phyloP scores from a whole-genome alignment of 1,140 invertebrate genomes.

The Brachionus paranguensis region DNA sequence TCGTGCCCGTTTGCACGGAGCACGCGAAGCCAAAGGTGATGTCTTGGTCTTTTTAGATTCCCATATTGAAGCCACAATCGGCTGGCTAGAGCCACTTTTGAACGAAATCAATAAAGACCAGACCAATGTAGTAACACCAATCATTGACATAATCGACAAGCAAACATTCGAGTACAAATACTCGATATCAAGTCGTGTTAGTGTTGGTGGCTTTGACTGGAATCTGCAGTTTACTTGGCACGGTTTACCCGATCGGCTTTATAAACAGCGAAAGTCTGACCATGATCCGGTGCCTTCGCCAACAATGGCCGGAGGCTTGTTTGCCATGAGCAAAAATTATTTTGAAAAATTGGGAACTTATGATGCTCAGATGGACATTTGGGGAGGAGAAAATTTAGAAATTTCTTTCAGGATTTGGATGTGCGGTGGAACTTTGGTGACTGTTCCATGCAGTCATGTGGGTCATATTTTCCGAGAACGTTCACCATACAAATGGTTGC shows the following conservation, averaged over 20 bases:
- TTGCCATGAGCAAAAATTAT: slow-evolving; percentile 53
- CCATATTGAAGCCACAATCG: slow-evolving; percentile 69
- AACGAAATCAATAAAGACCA: slow-evolving; percentile 21
- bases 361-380: slow-evolving; percentile 96
- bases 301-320: slow-evolving; percentile 46
- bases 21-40: slow-evolving; percentile 70
- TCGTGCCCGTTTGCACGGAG: slow-evolving; percentile 77
- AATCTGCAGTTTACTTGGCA: slow-evolving; percentile 64
- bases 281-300: slow-evolving; percentile 42
- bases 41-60: slow-evolving; percentile 92
- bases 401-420: slow-evolving; percentile 73
- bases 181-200: neutral
- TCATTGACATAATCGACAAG: slow-evolving; percentile 39
- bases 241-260: slow-evolving; percentile 55
- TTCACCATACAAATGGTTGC: slow-evolving; percentile 46
- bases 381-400: slow-evolving; percentile 98
- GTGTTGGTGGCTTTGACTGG: slow-evolving; percentile 59
- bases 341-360: slow-evolving; percentile 80
- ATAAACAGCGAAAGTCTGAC: slow-evolving; percentile 52
- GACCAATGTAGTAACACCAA: neutral
- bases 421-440: slow-evolving; percentile 71
- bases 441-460: slow-evolving; percentile 89
- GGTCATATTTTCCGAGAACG: slow-evolving; percentile 80
- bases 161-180: slow-evolving; percentile 27
- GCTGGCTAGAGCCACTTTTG: slow-evolving; percentile 40